These are phyloP conservation scores for Mastigias papua DNA, from an alignment of 30 jellyfish, hydroid and myxozoan species.

Conservation along the genomic window DNA sequence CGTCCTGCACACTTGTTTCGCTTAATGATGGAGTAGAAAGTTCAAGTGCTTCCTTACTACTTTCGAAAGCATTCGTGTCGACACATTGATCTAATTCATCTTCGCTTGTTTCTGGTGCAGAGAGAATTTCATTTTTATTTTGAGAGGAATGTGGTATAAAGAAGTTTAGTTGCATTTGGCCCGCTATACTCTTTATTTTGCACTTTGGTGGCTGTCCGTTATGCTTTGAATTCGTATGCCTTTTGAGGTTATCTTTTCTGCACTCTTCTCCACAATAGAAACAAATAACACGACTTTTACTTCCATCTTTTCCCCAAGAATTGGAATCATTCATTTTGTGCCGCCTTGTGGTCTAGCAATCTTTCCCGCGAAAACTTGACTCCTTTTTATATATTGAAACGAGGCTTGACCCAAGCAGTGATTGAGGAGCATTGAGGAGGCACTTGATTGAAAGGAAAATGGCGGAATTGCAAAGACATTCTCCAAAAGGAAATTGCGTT, in stretches of 20 bases:
- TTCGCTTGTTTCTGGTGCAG: neutral
- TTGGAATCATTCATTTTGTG: conserved; percentile 29
- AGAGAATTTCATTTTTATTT: neutral
- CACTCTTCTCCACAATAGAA: too few relatives aligned
- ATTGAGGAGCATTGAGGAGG: too few relatives aligned
- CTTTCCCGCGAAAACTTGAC: conserved; percentile 23
- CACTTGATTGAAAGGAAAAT: neutral
- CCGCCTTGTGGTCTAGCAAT: too few relatives aligned
- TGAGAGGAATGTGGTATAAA: conserved; percentile 11
- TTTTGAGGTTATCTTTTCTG: conserved; percentile 60
- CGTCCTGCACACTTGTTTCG: too few relatives aligned
- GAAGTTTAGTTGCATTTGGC: too few relatives aligned
- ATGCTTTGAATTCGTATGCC: conserved; percentile 41
- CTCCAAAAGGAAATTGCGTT: neutral
- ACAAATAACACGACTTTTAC: conserved; percentile 36
- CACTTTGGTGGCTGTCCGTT: conserved; percentile 42
- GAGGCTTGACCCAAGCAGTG: neutral
- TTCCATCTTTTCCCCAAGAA: conserved; percentile 67
- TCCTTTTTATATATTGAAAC: neutral
- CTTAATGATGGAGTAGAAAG: neutral
- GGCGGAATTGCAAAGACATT: conserved; percentile 5
- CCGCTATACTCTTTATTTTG: too few relatives aligned
- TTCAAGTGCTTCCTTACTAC: neutral
- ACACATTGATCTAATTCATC: neutral
- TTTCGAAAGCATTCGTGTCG: neutral